Base-by-base conservation (phyloP, 23 tunicate species). In the Botrylloides violaceus region DNA sequence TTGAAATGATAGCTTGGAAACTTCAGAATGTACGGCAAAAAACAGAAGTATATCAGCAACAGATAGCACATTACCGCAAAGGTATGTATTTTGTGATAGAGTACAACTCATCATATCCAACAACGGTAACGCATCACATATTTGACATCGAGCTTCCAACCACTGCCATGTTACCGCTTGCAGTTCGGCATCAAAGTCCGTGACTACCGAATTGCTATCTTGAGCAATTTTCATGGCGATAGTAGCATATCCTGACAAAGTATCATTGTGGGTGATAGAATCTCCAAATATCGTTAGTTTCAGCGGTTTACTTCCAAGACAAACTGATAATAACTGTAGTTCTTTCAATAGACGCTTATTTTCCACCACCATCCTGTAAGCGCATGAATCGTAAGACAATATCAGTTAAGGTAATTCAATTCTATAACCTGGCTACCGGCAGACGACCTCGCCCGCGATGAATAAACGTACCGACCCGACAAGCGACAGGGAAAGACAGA, bases 161-260 rank as follows among this genome's bases (percentile, higher is more conserved):
- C 74, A 68, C n/a, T 68, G 74, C 74, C 74, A 68, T 5, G 37
- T 26, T 5, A 68, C 23, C 25, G 74, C 74, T 32, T 43, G 74
- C 9, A 26, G 12, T 68, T 68, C 74, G 21, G 19, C 31, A 9
- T 1, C 71, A 23, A 21, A 33, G 4, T 7, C 3, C 4, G 29
- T 4, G 19, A 6, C 64, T 25, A 19, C n/a, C 29, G 32, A 27
- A 4, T 63, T 63, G 18, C 35, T 15, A 6, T 7, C 3, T 27
- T 63, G 35, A 29, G 70, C 34, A 9, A 63, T 31, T 27, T 63
- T 7, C 35, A 33, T 25, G n/a, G 70, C 70, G 29, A 63, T 31
- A 4, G 70, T 63, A 3, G 70, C 70, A 28, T 63, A 63, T 27
- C 70, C 70, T 15, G 70, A 63, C 7, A 63, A 9, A 15, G 53